These are phyloP conservation scores for Perca fluviatilis DNA, from an alignment of 2,113 vertebrate genomes.

Conservation along the genomic window DNA sequence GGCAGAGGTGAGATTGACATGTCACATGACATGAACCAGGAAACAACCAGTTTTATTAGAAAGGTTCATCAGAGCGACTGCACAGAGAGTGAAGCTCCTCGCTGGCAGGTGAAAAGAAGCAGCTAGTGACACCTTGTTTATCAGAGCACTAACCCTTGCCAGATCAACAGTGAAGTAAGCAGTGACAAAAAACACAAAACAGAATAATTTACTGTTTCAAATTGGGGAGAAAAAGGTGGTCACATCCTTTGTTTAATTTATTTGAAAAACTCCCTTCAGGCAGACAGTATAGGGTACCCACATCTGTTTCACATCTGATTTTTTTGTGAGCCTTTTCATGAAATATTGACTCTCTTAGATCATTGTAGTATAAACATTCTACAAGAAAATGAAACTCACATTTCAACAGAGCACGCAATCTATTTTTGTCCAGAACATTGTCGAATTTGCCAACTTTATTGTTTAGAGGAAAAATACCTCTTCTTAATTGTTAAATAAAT, in stretches of 20 bases:
- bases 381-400: not conserved
- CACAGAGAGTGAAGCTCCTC: not conserved
- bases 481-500: not conserved
- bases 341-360: not conserved
- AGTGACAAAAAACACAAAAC: not conserved
- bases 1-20: not conserved
- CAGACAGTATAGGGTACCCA: too few relatives aligned
- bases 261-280: too few relatives aligned
- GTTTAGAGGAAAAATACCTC: not conserved
- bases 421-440: not conserved
- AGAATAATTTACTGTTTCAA: not conserved
- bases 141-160: not conserved
- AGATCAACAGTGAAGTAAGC: not conserved
- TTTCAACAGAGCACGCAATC: not conserved
- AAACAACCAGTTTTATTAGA: not conserved
- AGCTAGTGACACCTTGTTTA: not conserved
- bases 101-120: not conserved
- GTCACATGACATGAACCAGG: not conserved
- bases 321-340: not conserved
- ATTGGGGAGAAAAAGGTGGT: too few relatives aligned
- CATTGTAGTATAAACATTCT: not conserved
- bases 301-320: too few relatives aligned
- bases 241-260: too few relatives aligned
- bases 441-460: not conserved
- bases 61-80: too few relatives aligned